Percentiles rank a stretch among this genome's conserved stretches.
Conservation (phyloP, 2,888 invertebrate species). For the Cephus nigrinus region DNA sequence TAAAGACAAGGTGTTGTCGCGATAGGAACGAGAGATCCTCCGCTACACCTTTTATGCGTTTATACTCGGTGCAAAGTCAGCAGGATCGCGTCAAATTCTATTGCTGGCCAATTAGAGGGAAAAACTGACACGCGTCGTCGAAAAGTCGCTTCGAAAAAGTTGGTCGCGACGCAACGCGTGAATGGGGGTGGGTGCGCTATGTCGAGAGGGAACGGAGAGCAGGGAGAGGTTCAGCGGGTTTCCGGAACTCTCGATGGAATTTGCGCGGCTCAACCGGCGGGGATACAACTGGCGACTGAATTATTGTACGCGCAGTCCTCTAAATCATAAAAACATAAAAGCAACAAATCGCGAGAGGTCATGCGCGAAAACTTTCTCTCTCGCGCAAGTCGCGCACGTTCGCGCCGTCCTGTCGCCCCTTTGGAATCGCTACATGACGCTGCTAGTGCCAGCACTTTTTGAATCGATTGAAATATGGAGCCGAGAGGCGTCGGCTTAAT, state of each 20-base stretch:
- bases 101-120: too few species aligned
- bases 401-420: conserved; percentile 17
- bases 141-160: too few species aligned
- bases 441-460: conserved; percentile 41
- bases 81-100: too few species aligned
- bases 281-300: conserved; percentile 46
- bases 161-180: too few species aligned
- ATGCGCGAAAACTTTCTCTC: conserved; percentile 5
- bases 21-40: too few species aligned
- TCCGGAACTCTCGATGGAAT: conserved; percentile 50
- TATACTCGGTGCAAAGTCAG: too few species aligned
- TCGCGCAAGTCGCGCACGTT: conserved; percentile 17
- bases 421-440: conserved; percentile 17
- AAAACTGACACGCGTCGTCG: too few species aligned
- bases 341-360: conserved; percentile 51
- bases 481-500: conserved; percentile 44
- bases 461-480: conserved; percentile 58
- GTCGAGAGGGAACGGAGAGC: not conserved
- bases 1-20: too few species aligned
- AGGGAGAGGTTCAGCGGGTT: conserved; percentile 6
- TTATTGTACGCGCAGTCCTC: conserved; percentile 52
- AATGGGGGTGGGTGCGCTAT: conserved; percentile 15
- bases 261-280: conserved; percentile 44
- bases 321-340: conserved; percentile 56
- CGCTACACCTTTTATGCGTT: too few species aligned